phyloP scores from a whole-genome alignment of 2,113 vertebrate species.

The Strigops habroptila region DNA sequence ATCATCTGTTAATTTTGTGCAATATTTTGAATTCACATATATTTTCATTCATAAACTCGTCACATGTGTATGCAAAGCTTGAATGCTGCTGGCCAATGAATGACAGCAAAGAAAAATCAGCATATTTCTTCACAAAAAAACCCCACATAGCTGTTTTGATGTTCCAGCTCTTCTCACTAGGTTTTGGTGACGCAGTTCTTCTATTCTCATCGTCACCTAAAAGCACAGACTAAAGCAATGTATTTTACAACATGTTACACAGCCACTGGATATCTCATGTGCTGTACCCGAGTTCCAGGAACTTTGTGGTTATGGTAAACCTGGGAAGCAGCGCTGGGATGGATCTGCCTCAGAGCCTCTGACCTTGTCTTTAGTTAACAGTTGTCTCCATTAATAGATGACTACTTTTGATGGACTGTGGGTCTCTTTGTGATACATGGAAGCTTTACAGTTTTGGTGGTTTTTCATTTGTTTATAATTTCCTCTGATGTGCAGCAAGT shows the following conservation, averaged over 20 bases:
- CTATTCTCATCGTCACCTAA: not conserved
- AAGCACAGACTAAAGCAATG: not conserved
- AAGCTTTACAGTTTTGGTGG: not conserved
- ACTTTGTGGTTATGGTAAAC: not conserved
- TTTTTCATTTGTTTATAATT: not conserved
- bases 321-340: not conserved
- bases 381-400: not conserved
- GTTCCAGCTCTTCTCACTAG: not conserved
- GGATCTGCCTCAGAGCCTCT: not conserved
- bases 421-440: not conserved
- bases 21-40: not conserved
- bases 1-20: slow-evolving; percentile 3
- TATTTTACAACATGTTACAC: not conserved
- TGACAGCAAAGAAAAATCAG: not conserved
- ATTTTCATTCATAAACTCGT: not conserved
- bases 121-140: not conserved
- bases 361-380: not conserved
- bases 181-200: not conserved
- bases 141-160: not conserved
- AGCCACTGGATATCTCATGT: not conserved
- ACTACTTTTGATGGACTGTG: not conserved
- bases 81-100: not conserved
- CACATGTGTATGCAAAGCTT: not conserved
- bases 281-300: not conserved
- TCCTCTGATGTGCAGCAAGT: not conserved